Evolutionary conservation across 2,888 invertebrate genomes (phyloP), one percentile per base, ranked within the genome.

Genomic region (Rotaria socialis): DNA sequence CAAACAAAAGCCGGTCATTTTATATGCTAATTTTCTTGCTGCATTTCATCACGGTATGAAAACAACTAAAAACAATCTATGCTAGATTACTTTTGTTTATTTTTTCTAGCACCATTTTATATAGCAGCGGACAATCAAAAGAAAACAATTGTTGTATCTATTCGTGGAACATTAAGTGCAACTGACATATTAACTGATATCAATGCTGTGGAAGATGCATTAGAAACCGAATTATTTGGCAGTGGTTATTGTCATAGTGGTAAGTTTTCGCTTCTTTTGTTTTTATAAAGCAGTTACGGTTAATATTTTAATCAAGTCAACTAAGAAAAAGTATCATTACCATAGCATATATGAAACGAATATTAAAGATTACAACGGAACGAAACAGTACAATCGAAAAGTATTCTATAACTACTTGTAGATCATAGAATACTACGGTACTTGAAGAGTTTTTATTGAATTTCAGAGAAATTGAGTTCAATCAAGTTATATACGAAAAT

Each of bases 111-210:
- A 24, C 80, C 80, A 47, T 80, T 80, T 85, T 85, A 52, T 60
- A 55, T 85, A 8, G 60, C 85, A 35, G 58, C 56, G 22, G 85
- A 85, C 50, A 35, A 60, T 35, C 27, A 52, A 16, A 85, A 67
- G 14, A 85, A 85, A 50, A 60, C 27, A 35, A 85, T 85, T 7
- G 2, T 85, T 67, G 11, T 85, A n/a, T 56, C 85, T 22, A 85
- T 85, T 22, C 50, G 85, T 52, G 85, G 85, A 24, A 85, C 56
- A 41, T 10, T 55, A 41, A 55, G 55, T 35, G 35, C 56, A 0
- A 60, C 85, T 7, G 85, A 85, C 27, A 35, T 50, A 8, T 35
- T 85, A 50, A 85, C 85, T 58, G 85, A 85, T 50, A 85, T 85
- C 24, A 80, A 80, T 47, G 80, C 47, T 47, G 80, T 80, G 24